These are phyloP conservation scores for Micrasema minimum DNA, from an alignment of 1,140 invertebrate genomes.

Conservation along the genomic window DNA sequence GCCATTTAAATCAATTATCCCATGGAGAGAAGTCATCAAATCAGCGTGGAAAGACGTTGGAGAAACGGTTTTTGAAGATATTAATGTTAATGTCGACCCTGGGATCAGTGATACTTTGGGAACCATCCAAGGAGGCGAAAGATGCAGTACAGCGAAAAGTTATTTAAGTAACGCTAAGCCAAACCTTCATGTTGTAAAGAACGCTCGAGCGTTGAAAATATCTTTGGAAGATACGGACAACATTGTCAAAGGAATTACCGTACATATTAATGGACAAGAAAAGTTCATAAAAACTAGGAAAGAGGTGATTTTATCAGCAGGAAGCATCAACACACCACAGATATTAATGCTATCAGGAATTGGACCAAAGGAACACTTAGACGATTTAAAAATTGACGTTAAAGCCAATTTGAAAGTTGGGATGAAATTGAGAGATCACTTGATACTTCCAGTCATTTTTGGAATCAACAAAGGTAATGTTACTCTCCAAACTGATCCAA, in stretches of 20 bases:
- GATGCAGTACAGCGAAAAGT: slow-evolving; percentile 64
- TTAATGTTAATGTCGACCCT: slow-evolving; percentile 65
- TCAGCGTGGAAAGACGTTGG: slow-evolving; percentile 77
- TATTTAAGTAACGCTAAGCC: slow-evolving; percentile 55
- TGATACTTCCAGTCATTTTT: slow-evolving; percentile 31
- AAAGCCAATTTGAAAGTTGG: slow-evolving; percentile 72
- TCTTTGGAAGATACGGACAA: slow-evolving; percentile 65
- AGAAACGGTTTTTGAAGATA: slow-evolving; percentile 69
- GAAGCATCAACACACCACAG: slow-evolving; percentile 76
- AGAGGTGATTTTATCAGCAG: slow-evolving; percentile 77
- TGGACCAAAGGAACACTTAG: slow-evolving; percentile 75
- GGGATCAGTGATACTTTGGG: slow-evolving; percentile 58
- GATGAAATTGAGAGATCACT: slow-evolving; percentile 74
- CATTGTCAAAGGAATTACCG: slow-evolving; percentile 69
- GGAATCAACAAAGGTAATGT: neutral
- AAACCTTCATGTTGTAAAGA: slow-evolving; percentile 76
- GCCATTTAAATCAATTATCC: slow-evolving; percentile 69
- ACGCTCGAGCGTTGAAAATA: slow-evolving; percentile 72
- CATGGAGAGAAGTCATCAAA: slow-evolving; percentile 63
- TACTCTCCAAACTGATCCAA: too few species aligned
- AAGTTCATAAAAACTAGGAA: slow-evolving; percentile 60
- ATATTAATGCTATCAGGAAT: slow-evolving; percentile 81
- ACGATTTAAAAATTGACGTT: slow-evolving; percentile 69
- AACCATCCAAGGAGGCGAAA: slow-evolving; percentile 60
- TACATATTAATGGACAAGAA: too few species aligned